Evolutionary conservation across 2,797 vertebrate genomes (phyloP), one percentile per base, ranked within the genome.

Genomic region (Fundulus diaphanus): DNA sequence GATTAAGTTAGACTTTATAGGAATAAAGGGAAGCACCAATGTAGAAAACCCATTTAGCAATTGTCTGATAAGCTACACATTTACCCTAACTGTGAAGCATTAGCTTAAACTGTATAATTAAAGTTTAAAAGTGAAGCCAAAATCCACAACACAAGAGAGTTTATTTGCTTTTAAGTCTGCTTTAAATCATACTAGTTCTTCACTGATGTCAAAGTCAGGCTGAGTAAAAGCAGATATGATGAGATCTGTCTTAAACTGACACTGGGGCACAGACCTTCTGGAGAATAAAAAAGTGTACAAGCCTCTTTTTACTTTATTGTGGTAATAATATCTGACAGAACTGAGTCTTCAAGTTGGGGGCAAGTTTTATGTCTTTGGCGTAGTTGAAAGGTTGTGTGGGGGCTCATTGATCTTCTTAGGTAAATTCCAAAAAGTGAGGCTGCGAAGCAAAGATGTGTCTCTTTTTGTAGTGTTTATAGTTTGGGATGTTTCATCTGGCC

Each of bases 311-410:
- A 37, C 59, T 65, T 65, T 40, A 15, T 59, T 33, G 33, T 33
- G 7, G 29, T 65, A 40, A 63, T 37, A 63, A 65, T 65, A 65
- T 63, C 35, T 63, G 59, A 37, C 35, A 63, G 33, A 63, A 37
- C 35, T 12, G 57, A 61, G 5, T 61, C 16, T 61, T 5, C 48
- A 18, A 49, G 48, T 24, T 63, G 11, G 35, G 4, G 22, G 33
- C 12, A 46, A 12, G 12, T 11, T 46, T 46, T 15, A 40, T 37
- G 5, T 63, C 6, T 12, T 63, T 33, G 33, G 8, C 33, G 7
- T 15, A 22, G 27, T 20, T 66, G 40, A 70, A 77, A 76, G 73
- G 66, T 84, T 82, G 73, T 69, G 65, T 68, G 75, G 81, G 85
- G 35, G 5, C 35, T 40, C 35, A 65, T 65, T 46, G 68, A 70